A percentile compares a stretch with the other conserved stretches of the same genome.
These are phyloP conservation scores for Sorex araneus DNA, from an alignment of 2,113 vertebrate species.

Conservation along the genomic window DNA sequence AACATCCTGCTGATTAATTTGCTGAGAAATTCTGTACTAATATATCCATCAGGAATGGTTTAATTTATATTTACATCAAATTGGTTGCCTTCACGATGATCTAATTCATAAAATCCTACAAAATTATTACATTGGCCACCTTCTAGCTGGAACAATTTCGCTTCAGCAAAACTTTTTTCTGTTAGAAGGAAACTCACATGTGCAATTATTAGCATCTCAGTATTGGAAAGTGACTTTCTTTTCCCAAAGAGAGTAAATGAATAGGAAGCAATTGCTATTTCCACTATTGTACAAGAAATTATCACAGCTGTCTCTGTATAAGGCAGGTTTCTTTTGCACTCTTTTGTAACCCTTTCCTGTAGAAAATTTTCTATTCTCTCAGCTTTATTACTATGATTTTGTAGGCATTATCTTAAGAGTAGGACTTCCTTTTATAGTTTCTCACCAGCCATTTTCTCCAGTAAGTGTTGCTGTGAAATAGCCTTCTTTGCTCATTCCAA, in stretches of 20 bases:
- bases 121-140: neutral
- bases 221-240: constrained; percentile 69
- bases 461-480: neutral
- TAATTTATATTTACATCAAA: constrained; percentile 59
- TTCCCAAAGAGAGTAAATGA: constrained; percentile 60
- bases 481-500: neutral
- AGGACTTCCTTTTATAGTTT: constrained; percentile 24
- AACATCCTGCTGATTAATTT: neutral
- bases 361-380: constrained; percentile 45
- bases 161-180: neutral
- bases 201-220: constrained; percentile 60
- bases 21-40: neutral
- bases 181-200: constrained; percentile 30
- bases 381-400: constrained; percentile 54
- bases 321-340: constrained; percentile 53
- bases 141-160: constrained; percentile 10
- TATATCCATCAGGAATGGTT: neutral
- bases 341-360: constrained; percentile 34
- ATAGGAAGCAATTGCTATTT: constrained; percentile 56
- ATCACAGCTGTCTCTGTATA: neutral
- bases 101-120: constrained; percentile 33
- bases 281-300: neutral
- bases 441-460: constrained; percentile 33
- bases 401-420: neutral
- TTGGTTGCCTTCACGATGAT: constrained; percentile 36